These are phyloP conservation scores for Apamea crenata DNA, from an alignment of 2,888 invertebrate genomes.

Conservation along the genomic window DNA sequence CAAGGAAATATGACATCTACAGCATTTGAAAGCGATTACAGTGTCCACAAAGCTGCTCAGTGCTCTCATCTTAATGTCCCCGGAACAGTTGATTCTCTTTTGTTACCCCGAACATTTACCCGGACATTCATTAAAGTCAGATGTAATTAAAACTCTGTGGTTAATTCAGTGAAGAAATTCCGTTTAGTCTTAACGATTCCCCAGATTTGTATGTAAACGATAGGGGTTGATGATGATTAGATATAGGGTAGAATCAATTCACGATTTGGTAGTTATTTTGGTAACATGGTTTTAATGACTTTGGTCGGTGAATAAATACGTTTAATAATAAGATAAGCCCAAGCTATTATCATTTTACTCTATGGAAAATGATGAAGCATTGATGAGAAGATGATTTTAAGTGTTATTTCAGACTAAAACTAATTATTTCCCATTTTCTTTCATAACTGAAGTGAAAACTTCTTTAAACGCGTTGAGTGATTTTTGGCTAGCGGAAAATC, in stretches of 20 bases:
- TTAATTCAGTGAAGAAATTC: conserved; percentile 58
- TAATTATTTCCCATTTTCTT: neutral
- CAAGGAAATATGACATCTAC: no score
- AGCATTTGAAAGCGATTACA: neutral
- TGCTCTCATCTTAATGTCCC: conserved; percentile 25
- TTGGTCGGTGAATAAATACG: neutral
- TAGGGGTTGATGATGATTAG: conserved; percentile 18
- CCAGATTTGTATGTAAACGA: conserved; percentile 4
- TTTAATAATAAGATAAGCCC: neutral
- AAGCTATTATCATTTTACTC: neutral
- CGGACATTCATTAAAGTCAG: conserved; percentile 59
- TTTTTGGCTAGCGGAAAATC: no score
- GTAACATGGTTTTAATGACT: neutral
- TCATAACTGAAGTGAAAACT: no score
- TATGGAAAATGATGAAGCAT: neutral
- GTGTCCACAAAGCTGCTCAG: neutral
- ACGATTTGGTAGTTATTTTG: neutral
- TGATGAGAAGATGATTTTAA: neutral
- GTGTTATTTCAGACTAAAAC: neutral
- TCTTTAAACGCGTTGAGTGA: no score
- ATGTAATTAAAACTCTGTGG: conserved; percentile 63
- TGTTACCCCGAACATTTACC: conserved; percentile 51
- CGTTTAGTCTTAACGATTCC: conserved; percentile 49
- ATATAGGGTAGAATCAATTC: neutral
- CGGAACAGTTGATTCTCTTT: conserved; percentile 46